Evolutionary conservation across 2,888 invertebrate genomes (phyloP).

Genomic region (Lasioglossum calceatum): DNA sequence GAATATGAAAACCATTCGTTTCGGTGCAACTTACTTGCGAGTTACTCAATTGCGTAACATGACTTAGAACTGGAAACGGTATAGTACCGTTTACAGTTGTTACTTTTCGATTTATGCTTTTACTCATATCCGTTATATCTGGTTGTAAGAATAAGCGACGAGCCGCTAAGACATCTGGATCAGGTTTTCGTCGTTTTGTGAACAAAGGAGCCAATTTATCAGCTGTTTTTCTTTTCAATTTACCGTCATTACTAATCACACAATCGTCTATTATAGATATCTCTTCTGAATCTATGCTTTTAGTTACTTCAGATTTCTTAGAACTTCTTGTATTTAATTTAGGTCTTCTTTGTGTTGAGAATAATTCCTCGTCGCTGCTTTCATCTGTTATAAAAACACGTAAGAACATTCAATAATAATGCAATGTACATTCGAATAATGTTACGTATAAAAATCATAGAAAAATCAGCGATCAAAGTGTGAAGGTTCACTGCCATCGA

Average conservation of each 20-base stretch:
- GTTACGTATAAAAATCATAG: background rate
- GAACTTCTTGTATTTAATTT: constrained; percentile 44
- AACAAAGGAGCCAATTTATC: constrained; percentile 89
- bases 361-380: constrained; percentile 66
- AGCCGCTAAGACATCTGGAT: constrained; percentile 87
- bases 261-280: background rate
- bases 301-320: constrained; percentile 23
- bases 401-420: constrained; percentile 23
- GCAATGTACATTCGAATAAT: constrained; percentile 19
- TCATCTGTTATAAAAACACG: constrained; percentile 60
- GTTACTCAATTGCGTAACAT: constrained; percentile 86
- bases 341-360: constrained; percentile 57
- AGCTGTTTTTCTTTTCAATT: constrained; percentile 69
- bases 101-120: constrained; percentile 85
- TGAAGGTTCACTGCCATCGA: constrained; percentile 71
- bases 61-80: constrained; percentile 88
- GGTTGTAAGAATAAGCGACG: constrained; percentile 90
- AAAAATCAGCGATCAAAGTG: constrained; percentile 83
- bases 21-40: background rate
- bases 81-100: constrained; percentile 50
- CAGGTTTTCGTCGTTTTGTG: constrained; percentile 85
- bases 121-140: constrained; percentile 89
- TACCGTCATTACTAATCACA: constrained; percentile 4
- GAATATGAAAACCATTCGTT: constrained; percentile 47
- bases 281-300: constrained; percentile 18